Conservation (phyloP, 2,797 vertebrate species). For the Taeniopygia guttata region DNA sequence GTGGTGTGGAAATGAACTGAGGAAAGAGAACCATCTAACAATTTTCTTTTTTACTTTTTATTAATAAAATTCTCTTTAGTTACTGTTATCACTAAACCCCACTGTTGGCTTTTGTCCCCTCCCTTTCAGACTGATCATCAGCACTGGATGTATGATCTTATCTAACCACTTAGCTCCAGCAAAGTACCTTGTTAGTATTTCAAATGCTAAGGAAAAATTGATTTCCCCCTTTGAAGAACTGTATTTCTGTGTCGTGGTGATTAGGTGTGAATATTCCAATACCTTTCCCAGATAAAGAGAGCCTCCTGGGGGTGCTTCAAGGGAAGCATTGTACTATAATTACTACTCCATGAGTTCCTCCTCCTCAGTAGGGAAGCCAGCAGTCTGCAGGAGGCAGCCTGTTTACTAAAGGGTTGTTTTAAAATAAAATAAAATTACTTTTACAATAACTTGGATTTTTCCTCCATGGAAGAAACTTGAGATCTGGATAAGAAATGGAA, state of each 20-base stretch:
- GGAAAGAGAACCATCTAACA: background rate
- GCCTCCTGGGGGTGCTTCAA: background rate
- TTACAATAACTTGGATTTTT: background rate
- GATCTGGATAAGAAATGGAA: background rate
- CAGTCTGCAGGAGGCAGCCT: background rate
- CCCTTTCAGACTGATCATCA: background rate
- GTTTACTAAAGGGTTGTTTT: background rate
- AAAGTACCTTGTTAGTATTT: background rate
- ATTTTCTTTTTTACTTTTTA: background rate
- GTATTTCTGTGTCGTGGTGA: background rate
- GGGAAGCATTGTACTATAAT: background rate
- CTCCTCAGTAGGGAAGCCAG: background rate
- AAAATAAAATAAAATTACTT: background rate
- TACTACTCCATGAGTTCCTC: conserved; percentile 13
- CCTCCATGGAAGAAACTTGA: background rate
- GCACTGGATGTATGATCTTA: background rate
- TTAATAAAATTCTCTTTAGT: background rate
- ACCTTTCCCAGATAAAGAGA: background rate
- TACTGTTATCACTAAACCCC: background rate
- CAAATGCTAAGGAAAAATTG: conserved; percentile 21
- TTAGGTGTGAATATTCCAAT: conserved; percentile 45
- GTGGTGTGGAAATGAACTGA: background rate
- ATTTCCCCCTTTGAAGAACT: conserved; percentile 29
- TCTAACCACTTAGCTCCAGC: background rate
- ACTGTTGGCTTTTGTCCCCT: background rate